These are phyloP conservation scores for Drosophila monieri DNA, from an alignment of 2,888 invertebrate genomes.

Conservation along the genomic window DNA sequence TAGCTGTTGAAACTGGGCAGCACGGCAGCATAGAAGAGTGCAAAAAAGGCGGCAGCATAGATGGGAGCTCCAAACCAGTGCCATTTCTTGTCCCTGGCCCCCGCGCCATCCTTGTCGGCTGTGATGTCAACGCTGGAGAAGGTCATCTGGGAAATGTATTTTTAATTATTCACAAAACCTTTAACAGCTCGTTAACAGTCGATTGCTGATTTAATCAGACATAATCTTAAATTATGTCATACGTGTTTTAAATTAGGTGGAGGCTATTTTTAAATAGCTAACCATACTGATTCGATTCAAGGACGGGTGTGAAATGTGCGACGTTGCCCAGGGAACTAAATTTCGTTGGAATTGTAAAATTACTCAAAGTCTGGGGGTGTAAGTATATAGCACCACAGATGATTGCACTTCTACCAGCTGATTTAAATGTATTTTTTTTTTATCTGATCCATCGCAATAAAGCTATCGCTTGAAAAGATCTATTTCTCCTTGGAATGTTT, in stretches of 20 bases:
- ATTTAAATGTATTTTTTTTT: neutral
- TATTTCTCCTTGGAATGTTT: neutral
- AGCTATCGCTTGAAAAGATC: neutral
- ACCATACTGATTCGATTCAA: neutral
- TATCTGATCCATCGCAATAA: neutral
- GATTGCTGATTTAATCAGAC: neutral
- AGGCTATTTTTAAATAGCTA: neutral
- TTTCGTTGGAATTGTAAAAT: neutral
- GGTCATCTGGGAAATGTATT: constrained; percentile 56
- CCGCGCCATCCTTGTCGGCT: constrained; percentile 30
- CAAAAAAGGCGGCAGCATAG: constrained; percentile 73
- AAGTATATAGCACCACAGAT: neutral
- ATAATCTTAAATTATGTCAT: constrained; percentile 32
- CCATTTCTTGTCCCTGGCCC: constrained; percentile 55
- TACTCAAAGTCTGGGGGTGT: neutral
- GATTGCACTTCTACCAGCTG: neutral
- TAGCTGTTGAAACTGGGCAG: constrained; percentile 78
- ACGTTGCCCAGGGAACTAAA: neutral
- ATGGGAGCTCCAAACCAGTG: constrained; percentile 80
- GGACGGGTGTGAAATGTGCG: neutral
- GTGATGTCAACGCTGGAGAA: constrained; percentile 45
- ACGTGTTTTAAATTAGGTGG: neutral
- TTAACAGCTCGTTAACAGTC: neutral
- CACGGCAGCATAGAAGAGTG: constrained; percentile 74
- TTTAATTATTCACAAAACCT: neutral